A percentile compares a stretch with the other conserved stretches of the same genome.
Evolutionary conservation across 2,113 vertebrate species (phyloP).

Genomic region (Leucopternis melanops): DNA sequence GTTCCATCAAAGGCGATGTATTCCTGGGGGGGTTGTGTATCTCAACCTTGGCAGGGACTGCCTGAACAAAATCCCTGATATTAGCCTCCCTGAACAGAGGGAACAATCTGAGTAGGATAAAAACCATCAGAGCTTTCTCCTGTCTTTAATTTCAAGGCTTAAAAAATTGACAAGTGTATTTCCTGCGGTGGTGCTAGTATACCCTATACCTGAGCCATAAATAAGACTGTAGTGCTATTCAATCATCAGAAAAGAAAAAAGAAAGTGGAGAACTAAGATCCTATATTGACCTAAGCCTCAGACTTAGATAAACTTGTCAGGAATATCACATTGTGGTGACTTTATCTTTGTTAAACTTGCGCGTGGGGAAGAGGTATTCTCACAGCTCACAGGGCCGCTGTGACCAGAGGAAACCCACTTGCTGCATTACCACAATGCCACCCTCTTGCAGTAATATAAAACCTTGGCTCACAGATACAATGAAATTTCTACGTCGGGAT

Average conservation of each 20-base stretch:
- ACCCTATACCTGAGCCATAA: constrained; percentile 28
- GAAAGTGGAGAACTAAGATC: constrained; percentile 16
- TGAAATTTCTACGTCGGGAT: neutral
- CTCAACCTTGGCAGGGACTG: constrained; percentile 27
- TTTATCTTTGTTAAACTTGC: constrained; percentile 40
- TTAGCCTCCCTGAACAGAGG: neutral
- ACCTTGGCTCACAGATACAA: neutral
- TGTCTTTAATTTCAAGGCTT: constrained; percentile 52
- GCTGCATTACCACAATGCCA: neutral
- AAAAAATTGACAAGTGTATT: constrained; percentile 44
- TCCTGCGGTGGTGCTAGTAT: neutral
- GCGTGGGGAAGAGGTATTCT: neutral
- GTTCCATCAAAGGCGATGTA: neutral
- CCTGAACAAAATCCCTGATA: constrained; percentile 29
- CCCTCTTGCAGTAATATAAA: neutral
- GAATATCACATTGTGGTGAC: constrained; percentile 46
- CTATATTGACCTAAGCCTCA: constrained; percentile 40
- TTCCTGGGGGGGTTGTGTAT: neutral
- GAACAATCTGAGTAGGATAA: constrained; percentile 18
- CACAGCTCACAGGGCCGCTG: neutral
- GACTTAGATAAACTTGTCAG: constrained; percentile 50
- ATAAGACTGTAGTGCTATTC: constrained; percentile 19
- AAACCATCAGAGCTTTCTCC: constrained; percentile 26
- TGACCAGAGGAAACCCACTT: neutral
- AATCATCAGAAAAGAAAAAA: constrained; percentile 8